These are phyloP conservation scores for Acleris holmiana DNA, from an alignment of 2,888 invertebrate genomes.

Conservation along the genomic window DNA sequence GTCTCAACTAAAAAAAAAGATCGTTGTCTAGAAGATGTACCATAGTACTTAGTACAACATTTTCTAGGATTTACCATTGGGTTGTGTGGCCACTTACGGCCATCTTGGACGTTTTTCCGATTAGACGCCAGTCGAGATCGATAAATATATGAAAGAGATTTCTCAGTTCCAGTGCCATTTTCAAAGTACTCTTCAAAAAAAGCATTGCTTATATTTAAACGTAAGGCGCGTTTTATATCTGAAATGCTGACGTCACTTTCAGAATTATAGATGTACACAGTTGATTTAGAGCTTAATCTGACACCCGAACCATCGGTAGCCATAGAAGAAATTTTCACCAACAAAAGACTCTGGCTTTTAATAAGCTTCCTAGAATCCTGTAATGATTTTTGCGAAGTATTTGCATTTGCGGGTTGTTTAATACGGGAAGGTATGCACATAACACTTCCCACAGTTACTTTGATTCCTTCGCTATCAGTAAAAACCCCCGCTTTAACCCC, in stretches of 20 bases:
- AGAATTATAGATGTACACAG: slow-evolving; percentile 12
- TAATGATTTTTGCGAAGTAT: background rate
- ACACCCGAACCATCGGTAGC: background rate
- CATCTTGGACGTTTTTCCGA: background rate
- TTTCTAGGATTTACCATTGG: background rate
- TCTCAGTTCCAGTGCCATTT: background rate
- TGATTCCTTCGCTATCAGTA: slow-evolving; percentile 1
- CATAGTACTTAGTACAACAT: background rate
- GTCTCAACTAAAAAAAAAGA: slow-evolving; percentile 1
- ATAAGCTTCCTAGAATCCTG: background rate
- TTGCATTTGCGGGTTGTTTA: background rate
- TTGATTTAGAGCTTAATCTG: background rate
- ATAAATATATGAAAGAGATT: slow-evolving; percentile 4
- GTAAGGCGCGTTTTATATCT: slow-evolving; percentile 2
- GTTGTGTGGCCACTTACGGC: background rate
- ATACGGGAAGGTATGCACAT: background rate
- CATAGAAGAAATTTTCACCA: background rate
- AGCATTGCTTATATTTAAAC: background rate
- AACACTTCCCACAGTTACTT: slow-evolving; percentile 8
- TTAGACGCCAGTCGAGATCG: slow-evolving; percentile 1
- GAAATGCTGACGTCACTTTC: slow-evolving; percentile 10
- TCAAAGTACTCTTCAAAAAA: background rate
- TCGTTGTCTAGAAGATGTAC: background rate
- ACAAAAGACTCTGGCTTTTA: background rate
- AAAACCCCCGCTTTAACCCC: background rate